A percentile compares a stretch with the other conserved stretches of the same genome.
These are phyloP conservation scores for Pocillopora grandis DNA, from an alignment of 92 coral and sea anemone genomes.

Conservation along the genomic window DNA sequence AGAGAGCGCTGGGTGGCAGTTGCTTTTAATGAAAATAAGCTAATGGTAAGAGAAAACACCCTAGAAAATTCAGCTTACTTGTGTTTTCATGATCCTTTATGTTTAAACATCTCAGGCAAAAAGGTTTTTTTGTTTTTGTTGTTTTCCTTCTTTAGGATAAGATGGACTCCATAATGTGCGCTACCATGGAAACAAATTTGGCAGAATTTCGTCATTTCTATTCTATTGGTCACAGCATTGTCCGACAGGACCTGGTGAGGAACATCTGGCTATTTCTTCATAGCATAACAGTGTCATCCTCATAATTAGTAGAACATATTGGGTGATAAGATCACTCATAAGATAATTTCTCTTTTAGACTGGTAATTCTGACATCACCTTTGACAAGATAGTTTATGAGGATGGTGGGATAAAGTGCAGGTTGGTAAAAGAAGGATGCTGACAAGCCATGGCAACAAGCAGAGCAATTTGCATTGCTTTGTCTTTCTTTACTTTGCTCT, in stretches of 20 bases:
- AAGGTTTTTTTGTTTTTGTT: neutral
- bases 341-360: constrained; percentile 24
- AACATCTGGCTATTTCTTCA: neutral
- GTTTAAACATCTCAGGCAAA: no score
- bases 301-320: neutral
- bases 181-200: constrained; percentile 37
- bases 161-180: constrained; percentile 48
- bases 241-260: constrained; percentile 41
- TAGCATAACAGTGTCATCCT: neutral
- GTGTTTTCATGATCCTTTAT: no score
- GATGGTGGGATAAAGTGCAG: constrained; percentile 78
- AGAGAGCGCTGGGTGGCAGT: constrained; percentile 59
- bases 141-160: constrained; percentile 10
- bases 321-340: neutral
- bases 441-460: neutral
- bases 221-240: neutral
- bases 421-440: neutral
- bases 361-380: constrained; percentile 42
- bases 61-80: no score
- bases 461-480: neutral
- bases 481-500: neutral
- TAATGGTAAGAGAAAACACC: constrained; percentile 50
- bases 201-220: constrained; percentile 38
- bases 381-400: constrained; percentile 38
- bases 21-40: constrained; percentile 58